Evolutionary conservation across 2,797 vertebrate genomes (phyloP), one percentile per base, ranked within the genome.

Genomic region (Gymnodraco acuticeps): DNA sequence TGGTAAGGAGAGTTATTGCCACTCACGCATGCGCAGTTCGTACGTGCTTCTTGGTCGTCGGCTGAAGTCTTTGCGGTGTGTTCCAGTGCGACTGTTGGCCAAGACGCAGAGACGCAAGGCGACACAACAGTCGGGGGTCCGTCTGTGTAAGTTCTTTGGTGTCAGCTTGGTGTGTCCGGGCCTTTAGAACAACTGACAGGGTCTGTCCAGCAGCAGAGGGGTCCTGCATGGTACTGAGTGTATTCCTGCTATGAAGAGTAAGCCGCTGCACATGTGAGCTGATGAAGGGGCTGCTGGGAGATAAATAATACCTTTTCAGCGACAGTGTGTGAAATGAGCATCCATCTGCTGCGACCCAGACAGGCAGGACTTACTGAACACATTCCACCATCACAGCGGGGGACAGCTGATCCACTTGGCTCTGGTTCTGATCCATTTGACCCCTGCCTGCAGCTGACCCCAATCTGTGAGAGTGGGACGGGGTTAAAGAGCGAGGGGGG

Each of bases 321-420:
- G 41, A 78, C 87, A 89, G 88, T 76, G 78, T 48, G 73, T 77
- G 84, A 84, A 84, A 80, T 43, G 70, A 81, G 59, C 81, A 64
- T 84, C 76, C 84, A 77, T 88, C 83, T 86, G 81, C 77, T 69
- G 66, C 54, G 77, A 56, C 53, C 74, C 81, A 66, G 81, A 78
- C 84, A 74, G 79, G 82, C 50, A 0, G 59, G 72, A 83, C 80
- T 86, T 87, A 88, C 72, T 46, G 77, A 67, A 77, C 73, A 12
- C 88, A 89, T 88, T 90, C 84, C 83, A 73, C 61, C 59, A 5
- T 56, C 64, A 3, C 85, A 64, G 77, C 38, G 63, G 83, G 80
- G 86, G 75, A 84, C 82, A 84, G 82, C 87, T 89, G 86, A 89
- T 84, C 82, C 75, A 77, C 78, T 87, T 70, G 78, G 78, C 80